Base-by-base conservation (phyloP, 53 echinoderm and acorn worm species). In the Paelopatides confundens region DNA sequence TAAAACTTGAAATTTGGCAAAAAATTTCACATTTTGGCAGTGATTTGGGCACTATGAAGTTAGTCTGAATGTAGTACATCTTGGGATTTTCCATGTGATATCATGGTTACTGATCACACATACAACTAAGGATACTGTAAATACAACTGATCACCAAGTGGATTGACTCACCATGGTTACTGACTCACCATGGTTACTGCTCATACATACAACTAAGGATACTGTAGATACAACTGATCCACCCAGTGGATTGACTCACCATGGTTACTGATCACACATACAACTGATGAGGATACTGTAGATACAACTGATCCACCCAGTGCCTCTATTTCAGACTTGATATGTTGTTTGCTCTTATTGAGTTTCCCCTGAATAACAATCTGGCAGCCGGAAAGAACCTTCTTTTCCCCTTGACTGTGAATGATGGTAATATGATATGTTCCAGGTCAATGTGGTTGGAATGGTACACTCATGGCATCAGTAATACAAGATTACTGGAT, bases 81-180 rank as follows among this genome's bases (percentile, higher is more conserved):
- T n/a, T n/a, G n/a, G n/a, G n/a, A n/a, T n/a, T n/a, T n/a, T n/a
- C n/a, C 12, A 12, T 12, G 6, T 17, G n/a, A n/a, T n/a, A 97
- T 92, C 93, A 76, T 92, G 52, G 31, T 35, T 93, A 90, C 95
- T 93, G 49, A 97, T 89, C 30, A 95, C 93, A 87, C 97, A 97
- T 21, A 94, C 93, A 5, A 94, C 90, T 31, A 86, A 66, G 18
- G 86, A 66, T 21, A 95, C 87, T 21, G 71, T 49, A 10, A 86
- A 71, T 5, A 74, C 70, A 35, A 92, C 89, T 17, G 86, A 51
- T 51, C 95, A 7, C 97, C 97, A 3, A 95, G n/a, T n/a, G n/a
- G n/a, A n/a, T n/a, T n/a, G n/a, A 82, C 88, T 63, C 33, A 97
- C 93, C 93, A 76, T 92, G 52, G 31, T 35, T 93, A 90, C 95